A percentile compares a stretch with the other conserved stretches of the same genome.
Evolutionary conservation across 2,888 invertebrate species (phyloP).

Genomic region (Agrochola litura): DNA sequence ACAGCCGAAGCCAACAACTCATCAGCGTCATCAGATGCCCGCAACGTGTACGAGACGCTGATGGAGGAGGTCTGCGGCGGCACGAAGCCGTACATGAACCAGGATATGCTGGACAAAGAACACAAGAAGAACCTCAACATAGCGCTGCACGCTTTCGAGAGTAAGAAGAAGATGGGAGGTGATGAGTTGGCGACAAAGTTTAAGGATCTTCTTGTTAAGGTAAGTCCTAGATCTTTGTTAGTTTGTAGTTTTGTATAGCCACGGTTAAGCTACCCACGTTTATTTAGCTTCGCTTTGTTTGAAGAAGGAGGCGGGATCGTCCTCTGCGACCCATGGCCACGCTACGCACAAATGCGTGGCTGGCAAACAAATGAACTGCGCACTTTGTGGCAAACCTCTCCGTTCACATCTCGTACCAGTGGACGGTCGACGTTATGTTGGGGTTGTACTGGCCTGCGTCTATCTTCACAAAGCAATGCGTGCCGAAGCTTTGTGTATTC

Average conservation of each 20-base stretch:
- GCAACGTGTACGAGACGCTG: conserved; percentile 95
- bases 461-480: neutral
- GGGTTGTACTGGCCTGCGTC: neutral
- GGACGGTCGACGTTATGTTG: neutral
- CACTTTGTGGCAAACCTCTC: neutral
- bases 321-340: neutral
- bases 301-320: neutral
- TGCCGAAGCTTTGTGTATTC: neutral
- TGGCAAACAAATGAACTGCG: neutral
- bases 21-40: conserved; percentile 98
- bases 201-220: conserved; percentile 94
- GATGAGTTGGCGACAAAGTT: conserved; percentile 97
- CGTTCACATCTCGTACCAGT: neutral
- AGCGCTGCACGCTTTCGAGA: conserved; percentile 93
- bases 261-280: too few species aligned
- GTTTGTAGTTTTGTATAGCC: neutral
- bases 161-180: conserved; percentile 99
- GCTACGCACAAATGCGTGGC: neutral
- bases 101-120: conserved; percentile 95
- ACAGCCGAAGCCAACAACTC: conserved; percentile 99
- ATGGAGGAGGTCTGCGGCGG: conserved; percentile 99
- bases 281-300: neutral
- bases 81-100: conserved; percentile 96
- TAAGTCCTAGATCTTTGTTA: conserved; percentile 71
- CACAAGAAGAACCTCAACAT: conserved; percentile 95